Conservation (phyloP, 2,113 vertebrate species). For the Siphamia tubifer region DNA sequence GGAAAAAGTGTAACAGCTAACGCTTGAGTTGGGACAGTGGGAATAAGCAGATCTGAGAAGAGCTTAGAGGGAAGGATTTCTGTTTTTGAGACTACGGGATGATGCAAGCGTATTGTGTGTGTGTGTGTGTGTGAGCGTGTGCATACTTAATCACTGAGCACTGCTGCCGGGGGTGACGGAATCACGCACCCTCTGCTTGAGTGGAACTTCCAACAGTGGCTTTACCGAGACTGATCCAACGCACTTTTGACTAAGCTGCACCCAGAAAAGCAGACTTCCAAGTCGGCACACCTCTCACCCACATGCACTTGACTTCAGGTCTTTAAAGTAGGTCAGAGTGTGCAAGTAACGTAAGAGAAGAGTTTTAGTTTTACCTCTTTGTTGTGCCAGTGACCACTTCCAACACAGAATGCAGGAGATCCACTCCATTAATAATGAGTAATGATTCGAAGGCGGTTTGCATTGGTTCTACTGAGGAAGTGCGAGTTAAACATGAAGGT, state of each 20-base stretch:
- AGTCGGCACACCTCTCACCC: slow-evolving; percentile 23
- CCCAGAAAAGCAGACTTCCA: slow-evolving; percentile 12
- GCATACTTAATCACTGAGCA: slow-evolving; percentile 4
- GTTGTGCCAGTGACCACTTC: not conserved
- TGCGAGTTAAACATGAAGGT: not conserved
- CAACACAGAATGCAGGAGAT: not conserved
- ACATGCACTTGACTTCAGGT: slow-evolving; percentile 26
- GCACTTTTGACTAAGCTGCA: slow-evolving; percentile 61
- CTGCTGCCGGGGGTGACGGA: slow-evolving; percentile 39
- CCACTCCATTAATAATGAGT: not conserved
- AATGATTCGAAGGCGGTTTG: not conserved
- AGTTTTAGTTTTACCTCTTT: slow-evolving; percentile 31
- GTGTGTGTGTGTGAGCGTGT: not conserved
- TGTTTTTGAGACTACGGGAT: not conserved
- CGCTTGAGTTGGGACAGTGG: not conserved
- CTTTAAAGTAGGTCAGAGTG: slow-evolving; percentile 19
- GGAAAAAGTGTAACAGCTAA: not conserved
- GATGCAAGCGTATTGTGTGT: not conserved
- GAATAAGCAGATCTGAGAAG: slow-evolving; percentile 24
- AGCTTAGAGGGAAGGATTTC: slow-evolving; percentile 43
- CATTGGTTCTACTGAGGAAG: not conserved
- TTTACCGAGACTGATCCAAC: slow-evolving; percentile 33
- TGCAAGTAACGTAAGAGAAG: slow-evolving; percentile 23
- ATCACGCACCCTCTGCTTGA: slow-evolving; percentile 11
- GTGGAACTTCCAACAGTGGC: slow-evolving; percentile 29